Conservation (phyloP, 2,113 vertebrate genomes). For the Leptobrachium leishanense region DNA sequence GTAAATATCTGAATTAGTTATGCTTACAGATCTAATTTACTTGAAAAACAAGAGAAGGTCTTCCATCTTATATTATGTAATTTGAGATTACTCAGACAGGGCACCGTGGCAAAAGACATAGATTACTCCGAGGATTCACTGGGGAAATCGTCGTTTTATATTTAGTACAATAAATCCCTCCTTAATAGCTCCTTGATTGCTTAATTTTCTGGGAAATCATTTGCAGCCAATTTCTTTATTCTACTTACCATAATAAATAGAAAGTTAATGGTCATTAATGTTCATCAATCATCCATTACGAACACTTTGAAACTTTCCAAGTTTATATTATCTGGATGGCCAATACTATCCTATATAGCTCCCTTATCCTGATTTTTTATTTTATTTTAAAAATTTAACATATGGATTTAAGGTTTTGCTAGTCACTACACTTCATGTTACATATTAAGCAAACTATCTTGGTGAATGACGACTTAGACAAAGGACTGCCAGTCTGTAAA, state of each 20-base stretch:
- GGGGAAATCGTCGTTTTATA: slow-evolving; percentile 48
- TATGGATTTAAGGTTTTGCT: too few species aligned
- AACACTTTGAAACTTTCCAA: slow-evolving; percentile 40
- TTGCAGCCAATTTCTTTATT: slow-evolving; percentile 47
- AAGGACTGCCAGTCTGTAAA: too few species aligned
- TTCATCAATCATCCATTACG: slow-evolving; percentile 50
- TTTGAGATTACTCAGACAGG: slow-evolving; percentile 30
- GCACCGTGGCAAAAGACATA: slow-evolving; percentile 31
- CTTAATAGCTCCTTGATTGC: slow-evolving; percentile 50
- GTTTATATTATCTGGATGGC: slow-evolving; percentile 47
- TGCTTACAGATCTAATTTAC: slow-evolving; percentile 26
- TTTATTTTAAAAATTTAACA: too few species aligned
- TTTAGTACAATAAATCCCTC: slow-evolving; percentile 51
- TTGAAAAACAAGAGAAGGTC: slow-evolving; percentile 17
- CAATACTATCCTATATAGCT: background rate
- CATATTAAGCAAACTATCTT: too few species aligned
- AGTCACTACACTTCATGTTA: too few species aligned
- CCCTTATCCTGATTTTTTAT: too few species aligned
- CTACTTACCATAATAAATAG: slow-evolving; percentile 48
- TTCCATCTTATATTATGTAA: slow-evolving; percentile 27
- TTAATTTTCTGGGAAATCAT: slow-evolving; percentile 54
- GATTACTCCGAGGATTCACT: slow-evolving; percentile 46
- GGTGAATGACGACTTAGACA: too few species aligned
- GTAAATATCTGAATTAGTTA: background rate
- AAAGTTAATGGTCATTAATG: slow-evolving; percentile 49